phyloP scores from a whole-genome alignment of 23 tunicate species.

The Halocynthia roretzi region DNA sequence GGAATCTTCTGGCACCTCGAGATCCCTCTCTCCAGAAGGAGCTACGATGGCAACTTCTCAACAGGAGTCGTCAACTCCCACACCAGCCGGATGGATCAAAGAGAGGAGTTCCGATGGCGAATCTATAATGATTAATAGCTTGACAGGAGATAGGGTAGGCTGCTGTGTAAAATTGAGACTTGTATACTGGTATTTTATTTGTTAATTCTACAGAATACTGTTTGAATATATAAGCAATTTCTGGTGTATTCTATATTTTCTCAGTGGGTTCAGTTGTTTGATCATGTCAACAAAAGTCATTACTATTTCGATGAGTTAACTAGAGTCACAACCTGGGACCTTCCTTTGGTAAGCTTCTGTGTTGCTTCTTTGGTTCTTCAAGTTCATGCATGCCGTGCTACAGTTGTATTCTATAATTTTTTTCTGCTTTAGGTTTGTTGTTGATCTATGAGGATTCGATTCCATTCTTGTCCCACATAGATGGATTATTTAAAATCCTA shows the following conservation, averaged over 20 bases:
- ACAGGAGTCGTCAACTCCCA: not conserved
- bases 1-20: not conserved
- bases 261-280: slow-evolving; percentile 81
- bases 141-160: slow-evolving; percentile 79
- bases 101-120: slow-evolving; percentile 64
- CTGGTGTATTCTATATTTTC: not conserved
- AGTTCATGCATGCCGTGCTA: not conserved
- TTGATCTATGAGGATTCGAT: too few species aligned
- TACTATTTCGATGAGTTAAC: slow-evolving; percentile 81
- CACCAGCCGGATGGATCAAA: slow-evolving; percentile 39
- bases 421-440: too few species aligned
- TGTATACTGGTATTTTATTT: too few species aligned
- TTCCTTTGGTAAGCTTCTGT: slow-evolving; percentile 43
- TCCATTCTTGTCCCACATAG: too few species aligned
- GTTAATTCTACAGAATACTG: too few species aligned
- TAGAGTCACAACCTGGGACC: slow-evolving; percentile 58
- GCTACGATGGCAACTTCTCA: not conserved
- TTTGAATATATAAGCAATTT: too few species aligned
- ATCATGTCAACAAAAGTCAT: slow-evolving; percentile 33
- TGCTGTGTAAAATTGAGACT: not conserved
- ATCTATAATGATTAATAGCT: slow-evolving; percentile 32
- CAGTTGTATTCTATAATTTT: not conserved
- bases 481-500: too few species aligned
- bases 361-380: not conserved
- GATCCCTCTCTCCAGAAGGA: not conserved